Percentiles rank a stretch among this genome's conserved stretches.
phyloP scores from a whole-genome alignment of 53 echinoderm and acorn worm genomes.

The Glandiceps talaboti region DNA sequence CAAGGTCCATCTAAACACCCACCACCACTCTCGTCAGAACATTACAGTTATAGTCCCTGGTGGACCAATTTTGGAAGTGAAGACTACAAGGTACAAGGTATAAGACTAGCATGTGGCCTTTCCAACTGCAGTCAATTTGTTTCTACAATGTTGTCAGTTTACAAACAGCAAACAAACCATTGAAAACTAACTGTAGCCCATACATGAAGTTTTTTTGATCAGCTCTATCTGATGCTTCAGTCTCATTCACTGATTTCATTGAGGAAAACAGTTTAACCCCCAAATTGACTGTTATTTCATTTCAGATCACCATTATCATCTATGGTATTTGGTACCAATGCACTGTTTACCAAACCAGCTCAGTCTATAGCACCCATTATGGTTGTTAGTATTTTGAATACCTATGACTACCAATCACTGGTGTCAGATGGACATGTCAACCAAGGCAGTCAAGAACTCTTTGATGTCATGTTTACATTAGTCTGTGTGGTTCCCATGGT shows the following conservation, averaged over 20 bases:
- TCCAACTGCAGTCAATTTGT: no score
- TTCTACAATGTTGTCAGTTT: no score
- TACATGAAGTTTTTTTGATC: not conserved
- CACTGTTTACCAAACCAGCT: conserved; percentile 93
- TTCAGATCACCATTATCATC: conserved; percentile 78
- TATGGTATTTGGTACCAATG: conserved; percentile 93
- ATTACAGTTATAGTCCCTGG: no score
- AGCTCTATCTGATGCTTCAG: no score
- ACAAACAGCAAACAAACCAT: no score
- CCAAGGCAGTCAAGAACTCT: conserved; percentile 5
- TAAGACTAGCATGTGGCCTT: no score
- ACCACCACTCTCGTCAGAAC: no score
- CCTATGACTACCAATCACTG: conserved; percentile 40
- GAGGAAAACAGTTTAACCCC: not conserved
- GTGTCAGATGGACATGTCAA: conserved; percentile 13
- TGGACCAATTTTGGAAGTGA: no score
- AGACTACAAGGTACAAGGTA: no score
- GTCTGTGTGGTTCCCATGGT: conserved; percentile 58
- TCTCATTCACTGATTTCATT: no score
- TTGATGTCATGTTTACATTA: conserved; percentile 49
- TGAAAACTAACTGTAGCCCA: no score
- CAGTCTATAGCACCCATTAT: conserved; percentile 74
- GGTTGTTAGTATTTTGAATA: conserved; percentile 56
- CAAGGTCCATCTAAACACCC: no score
- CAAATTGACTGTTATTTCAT: conserved; percentile 3